A percentile compares a stretch with the other conserved stretches of the same genome.
Conservation (phyloP, 2,113 vertebrate species). For the Rhynchomys soricoides region DNA sequence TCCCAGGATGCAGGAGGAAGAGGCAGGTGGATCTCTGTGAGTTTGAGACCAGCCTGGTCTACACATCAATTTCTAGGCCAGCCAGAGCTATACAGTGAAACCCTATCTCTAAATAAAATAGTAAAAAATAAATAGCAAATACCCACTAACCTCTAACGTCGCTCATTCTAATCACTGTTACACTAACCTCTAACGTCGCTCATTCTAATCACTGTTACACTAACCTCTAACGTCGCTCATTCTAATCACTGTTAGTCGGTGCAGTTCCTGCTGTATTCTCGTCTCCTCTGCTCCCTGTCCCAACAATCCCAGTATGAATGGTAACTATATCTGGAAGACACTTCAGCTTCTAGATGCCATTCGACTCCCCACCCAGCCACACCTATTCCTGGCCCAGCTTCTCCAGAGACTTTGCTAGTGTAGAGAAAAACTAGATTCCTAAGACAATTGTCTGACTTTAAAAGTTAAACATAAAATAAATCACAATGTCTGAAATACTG, state of each 20-base stretch:
- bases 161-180: too few relatives aligned
- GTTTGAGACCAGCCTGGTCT: neutral
- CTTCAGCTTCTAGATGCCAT: neutral
- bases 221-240: neutral
- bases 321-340: neutral
- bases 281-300: neutral
- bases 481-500: neutral
- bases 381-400: neutral
- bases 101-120: neutral
- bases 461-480: conserved; percentile 54
- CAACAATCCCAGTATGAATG: neutral
- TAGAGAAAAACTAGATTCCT: neutral
- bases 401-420: conserved; percentile 3
- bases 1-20: neutral
- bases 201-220: too few relatives aligned
- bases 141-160: neutral
- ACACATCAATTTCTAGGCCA: neutral
- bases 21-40: neutral
- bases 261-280: neutral
- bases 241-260: neutral
- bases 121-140: neutral
- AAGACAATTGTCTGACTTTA: neutral
- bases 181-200: too few relatives aligned
- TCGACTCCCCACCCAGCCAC: neutral
- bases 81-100: neutral